Percentiles rank a stretch among this genome's conserved stretches.
These are phyloP conservation scores for Megamerina dolium DNA, from an alignment of 2,888 invertebrate species.

Conservation along the genomic window DNA sequence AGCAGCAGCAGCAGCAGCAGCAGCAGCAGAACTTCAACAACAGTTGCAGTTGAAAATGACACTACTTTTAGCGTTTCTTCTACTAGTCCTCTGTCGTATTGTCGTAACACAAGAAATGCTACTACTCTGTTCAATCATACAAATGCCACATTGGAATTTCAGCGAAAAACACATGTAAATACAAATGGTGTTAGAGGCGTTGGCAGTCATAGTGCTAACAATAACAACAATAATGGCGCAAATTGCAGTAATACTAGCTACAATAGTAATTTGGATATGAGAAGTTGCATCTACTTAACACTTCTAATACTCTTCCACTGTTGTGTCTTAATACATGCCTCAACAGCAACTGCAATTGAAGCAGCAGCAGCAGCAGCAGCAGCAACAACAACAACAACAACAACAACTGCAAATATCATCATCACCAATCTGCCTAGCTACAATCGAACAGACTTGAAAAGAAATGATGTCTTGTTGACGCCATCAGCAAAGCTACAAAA, in stretches of 20 bases:
- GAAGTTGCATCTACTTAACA: constrained; percentile 30
- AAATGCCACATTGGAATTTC: constrained; percentile 16
- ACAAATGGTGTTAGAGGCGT: constrained; percentile 13
- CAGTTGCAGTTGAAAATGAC: too few relatives aligned
- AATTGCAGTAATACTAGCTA: background rate
- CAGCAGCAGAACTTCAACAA: background rate
- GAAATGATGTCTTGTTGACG: too few relatives aligned
- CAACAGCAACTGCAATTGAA: constrained; percentile 24
- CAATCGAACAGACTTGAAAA: too few relatives aligned
- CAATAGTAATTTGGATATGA: constrained; percentile 18
- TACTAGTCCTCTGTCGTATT: too few relatives aligned
- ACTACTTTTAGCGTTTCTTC: too few relatives aligned
- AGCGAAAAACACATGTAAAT: constrained; percentile 19
- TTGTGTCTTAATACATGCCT: constrained; percentile 38
- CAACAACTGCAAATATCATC: constrained; percentile 16
- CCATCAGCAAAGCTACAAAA: too few relatives aligned
- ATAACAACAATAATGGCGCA: background rate
- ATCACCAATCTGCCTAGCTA: too few relatives aligned
- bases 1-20: constrained; percentile 19
- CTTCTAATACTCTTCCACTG: constrained; percentile 40
- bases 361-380: background rate
- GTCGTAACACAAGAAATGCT: too few relatives aligned
- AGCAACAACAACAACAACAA: constrained; percentile 15
- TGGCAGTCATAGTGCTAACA: constrained; percentile 11
- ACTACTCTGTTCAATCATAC: too few relatives aligned